Percentiles rank a stretch among this genome's conserved stretches.
phyloP scores from a whole-genome alignment of 2,797 vertebrate species.

The Crypturellus tataupa region DNA sequence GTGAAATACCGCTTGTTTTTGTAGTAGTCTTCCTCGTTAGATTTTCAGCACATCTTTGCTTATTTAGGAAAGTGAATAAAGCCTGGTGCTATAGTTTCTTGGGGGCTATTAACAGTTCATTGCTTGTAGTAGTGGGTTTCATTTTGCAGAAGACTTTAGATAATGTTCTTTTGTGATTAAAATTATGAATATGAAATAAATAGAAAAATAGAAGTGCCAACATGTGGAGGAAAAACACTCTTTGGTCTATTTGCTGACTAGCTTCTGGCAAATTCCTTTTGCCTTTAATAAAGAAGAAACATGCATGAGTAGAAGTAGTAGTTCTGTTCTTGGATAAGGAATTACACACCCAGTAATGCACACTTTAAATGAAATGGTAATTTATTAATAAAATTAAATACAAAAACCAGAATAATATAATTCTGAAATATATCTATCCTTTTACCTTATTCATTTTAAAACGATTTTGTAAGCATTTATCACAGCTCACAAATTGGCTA shows the following conservation, averaged over 20 bases:
- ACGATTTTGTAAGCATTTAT: background rate
- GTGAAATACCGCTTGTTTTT: background rate
- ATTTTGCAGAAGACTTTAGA: background rate
- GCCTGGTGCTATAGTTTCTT: background rate
- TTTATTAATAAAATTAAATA: background rate
- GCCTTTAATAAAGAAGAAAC: background rate
- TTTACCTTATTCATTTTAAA: fast-evolving
- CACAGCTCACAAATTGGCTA: background rate
- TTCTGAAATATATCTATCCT: background rate
- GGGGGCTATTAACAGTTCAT: background rate
- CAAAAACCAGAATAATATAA: background rate
- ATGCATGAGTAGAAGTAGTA: no score
- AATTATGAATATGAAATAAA: background rate
- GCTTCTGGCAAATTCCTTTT: background rate
- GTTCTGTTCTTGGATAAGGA: background rate
- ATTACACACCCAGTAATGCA: background rate
- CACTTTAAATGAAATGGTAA: background rate
- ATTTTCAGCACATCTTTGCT: background rate
- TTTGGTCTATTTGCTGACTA: background rate
- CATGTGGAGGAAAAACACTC: background rate
- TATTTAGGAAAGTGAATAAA: background rate
- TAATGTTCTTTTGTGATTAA: background rate
- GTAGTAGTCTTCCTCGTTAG: background rate
- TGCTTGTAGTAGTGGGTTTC: background rate
- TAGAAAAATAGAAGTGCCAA: background rate